Conservation (phyloP, 2,113 vertebrate species). For the Xenopus tropicalis region DNA sequence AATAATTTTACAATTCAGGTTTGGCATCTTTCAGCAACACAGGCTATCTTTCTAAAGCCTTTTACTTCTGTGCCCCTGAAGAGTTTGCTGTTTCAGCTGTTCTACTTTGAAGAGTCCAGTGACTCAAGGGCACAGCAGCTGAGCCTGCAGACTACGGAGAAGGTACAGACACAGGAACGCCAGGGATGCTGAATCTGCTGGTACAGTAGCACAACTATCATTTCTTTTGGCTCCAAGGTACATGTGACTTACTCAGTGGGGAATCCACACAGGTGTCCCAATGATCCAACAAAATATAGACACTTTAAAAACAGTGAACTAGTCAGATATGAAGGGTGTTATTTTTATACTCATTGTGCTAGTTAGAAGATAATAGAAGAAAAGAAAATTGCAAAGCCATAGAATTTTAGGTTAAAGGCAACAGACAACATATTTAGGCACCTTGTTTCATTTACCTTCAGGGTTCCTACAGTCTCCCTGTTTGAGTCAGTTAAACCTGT, state of each 20-base stretch:
- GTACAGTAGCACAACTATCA: slow-evolving; percentile 11
- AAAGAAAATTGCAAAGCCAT: no score
- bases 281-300: background rate
- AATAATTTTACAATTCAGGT: background rate
- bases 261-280: slow-evolving; percentile 23
- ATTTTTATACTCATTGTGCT: no score
- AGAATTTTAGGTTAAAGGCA: no score
- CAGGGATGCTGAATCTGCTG: slow-evolving; percentile 20
- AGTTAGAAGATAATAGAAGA: no score
- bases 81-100: slow-evolving; percentile 37
- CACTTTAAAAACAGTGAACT: no score
- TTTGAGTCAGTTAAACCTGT: no score
- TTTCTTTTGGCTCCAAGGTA: slow-evolving; percentile 16
- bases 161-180: background rate
- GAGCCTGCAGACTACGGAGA: slow-evolving; percentile 16
- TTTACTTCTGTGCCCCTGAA: slow-evolving; percentile 13
- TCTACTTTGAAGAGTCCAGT: slow-evolving; percentile 5
- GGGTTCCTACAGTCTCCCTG: no score
- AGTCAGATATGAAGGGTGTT: no score
- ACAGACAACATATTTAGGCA: no score
- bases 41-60: background rate
- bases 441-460: no score
- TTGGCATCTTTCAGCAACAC: slow-evolving; percentile 8
- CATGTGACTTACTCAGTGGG: background rate
- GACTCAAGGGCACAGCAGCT: slow-evolving; percentile 30